Conservation (phyloP, 2,888 invertebrate species). For the Oscheius sp. region DNA sequence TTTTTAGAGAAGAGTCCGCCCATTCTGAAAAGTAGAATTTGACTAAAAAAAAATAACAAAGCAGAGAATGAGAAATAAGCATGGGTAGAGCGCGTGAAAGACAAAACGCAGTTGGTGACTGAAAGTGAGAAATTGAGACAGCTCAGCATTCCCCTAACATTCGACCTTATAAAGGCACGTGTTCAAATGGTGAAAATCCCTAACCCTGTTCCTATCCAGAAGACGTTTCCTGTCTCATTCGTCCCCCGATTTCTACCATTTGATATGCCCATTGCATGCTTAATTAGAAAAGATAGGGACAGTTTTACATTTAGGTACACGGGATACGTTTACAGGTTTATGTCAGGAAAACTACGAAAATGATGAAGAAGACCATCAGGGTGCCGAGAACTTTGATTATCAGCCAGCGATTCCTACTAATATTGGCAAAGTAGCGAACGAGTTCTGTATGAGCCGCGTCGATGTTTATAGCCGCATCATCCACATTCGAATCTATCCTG, state of each 20-base stretch:
- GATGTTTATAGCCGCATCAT: constrained; percentile 93
- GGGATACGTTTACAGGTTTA: constrained; percentile 75
- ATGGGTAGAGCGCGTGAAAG: not conserved
- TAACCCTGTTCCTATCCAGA: no score
- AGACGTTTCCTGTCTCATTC: no score
- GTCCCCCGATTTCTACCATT: no score
- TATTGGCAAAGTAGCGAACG: constrained; percentile 92
- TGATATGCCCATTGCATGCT: no score
- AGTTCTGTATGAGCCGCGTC: constrained; percentile 97
- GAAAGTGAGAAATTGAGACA: no score
- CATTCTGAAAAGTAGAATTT: constrained; percentile 77
- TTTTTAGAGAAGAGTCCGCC: constrained; percentile 85
- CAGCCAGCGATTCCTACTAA: constrained; percentile 95
- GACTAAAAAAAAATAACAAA: not conserved
- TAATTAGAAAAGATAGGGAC: no score
- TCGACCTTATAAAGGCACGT: no score
- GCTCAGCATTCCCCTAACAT: no score
- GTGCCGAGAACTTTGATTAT: constrained; percentile 99
- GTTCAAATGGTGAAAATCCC: no score
- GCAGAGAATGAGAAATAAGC: not conserved
- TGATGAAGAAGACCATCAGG: constrained; percentile 97
- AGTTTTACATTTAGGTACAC: no score
- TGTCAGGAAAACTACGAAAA: constrained; percentile 96
- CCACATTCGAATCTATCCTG: constrained; percentile 95
- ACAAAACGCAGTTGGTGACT: not conserved